Evolutionary conservation across 2,113 vertebrate genomes (phyloP).

Genomic region (Etheostoma cragini): DNA sequence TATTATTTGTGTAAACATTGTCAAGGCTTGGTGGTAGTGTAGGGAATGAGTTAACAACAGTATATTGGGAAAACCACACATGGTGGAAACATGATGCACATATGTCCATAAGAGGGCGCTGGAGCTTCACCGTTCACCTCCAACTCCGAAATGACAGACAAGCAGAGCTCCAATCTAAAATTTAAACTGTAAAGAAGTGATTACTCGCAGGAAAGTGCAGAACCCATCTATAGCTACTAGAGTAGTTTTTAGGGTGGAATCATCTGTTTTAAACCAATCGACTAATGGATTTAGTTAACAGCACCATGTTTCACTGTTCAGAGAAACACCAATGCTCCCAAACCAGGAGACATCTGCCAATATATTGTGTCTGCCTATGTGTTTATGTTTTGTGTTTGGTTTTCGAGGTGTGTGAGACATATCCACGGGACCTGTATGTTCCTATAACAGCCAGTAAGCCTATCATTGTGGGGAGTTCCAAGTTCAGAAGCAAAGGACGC

Average conservation of each 20-base stretch:
- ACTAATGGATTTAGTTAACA: background rate
- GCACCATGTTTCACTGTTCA: background rate
- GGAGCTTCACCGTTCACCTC: background rate
- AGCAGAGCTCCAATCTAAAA: background rate
- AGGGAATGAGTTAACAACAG: background rate
- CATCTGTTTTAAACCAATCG: background rate
- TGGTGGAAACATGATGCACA: background rate
- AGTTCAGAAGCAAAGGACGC: constrained; percentile 98
- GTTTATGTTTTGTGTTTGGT: constrained; percentile 1
- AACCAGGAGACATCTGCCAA: background rate
- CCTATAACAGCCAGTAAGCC: constrained; percentile 93
- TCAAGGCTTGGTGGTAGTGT: background rate
- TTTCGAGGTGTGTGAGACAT: constrained; percentile 95
- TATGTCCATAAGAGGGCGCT: constrained; percentile 43
- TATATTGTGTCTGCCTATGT: background rate
- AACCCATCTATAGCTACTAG: background rate
- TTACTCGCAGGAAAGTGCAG: background rate
- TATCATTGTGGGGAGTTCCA: constrained; percentile 97
- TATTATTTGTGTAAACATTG: background rate
- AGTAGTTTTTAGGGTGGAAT: background rate
- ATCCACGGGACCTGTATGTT: constrained; percentile 95
- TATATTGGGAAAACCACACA: background rate
- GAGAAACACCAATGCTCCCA: background rate
- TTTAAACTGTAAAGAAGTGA: background rate
- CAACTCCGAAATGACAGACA: background rate